phyloP scores from a whole-genome alignment of 2,888 invertebrate species.

The Girardia tigrina region DNA sequence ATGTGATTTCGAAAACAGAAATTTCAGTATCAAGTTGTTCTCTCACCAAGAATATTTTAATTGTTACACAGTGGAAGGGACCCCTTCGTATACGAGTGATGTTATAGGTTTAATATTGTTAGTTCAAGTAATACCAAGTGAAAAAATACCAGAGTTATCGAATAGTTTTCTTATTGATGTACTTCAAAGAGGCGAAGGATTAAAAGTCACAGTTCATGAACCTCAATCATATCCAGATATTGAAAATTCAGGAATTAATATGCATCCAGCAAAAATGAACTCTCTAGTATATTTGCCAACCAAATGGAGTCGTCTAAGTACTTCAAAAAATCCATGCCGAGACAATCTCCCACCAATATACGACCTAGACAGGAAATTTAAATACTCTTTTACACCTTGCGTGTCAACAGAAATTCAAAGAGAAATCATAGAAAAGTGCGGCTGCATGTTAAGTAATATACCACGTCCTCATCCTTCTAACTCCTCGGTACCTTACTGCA shows the following conservation, averaged over 20 bases:
- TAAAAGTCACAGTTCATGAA: conserved; percentile 36
- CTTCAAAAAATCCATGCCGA: conserved; percentile 34
- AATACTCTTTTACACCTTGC: conserved; percentile 34
- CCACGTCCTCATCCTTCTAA: conserved; percentile 28
- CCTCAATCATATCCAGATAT: conserved; percentile 29
- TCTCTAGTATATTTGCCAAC: conserved; percentile 29
- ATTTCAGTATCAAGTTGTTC: conserved; percentile 26
- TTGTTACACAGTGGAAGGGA: conserved; percentile 35
- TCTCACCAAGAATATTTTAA: conserved; percentile 36
- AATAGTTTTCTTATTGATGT: conserved; percentile 33
- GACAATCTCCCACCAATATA: neutral
- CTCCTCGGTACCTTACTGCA: conserved; percentile 29
- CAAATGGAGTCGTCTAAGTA: conserved; percentile 8
- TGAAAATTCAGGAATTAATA: conserved; percentile 33
- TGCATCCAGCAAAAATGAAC: conserved; percentile 36
- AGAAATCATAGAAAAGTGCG: conserved; percentile 27
- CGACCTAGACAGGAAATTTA: conserved; percentile 25
- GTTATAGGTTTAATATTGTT: conserved; percentile 31
- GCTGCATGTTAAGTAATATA: conserved; percentile 18
- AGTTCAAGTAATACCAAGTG: conserved; percentile 27
- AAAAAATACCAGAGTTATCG: conserved; percentile 7
- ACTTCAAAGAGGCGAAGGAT: conserved; percentile 31
- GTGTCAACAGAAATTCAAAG: conserved; percentile 28
- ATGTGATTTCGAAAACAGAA: conserved; percentile 25
- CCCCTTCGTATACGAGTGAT: neutral